Conservation (phyloP, 23 tunicate species). For the Trididemnum miniatum region DNA sequence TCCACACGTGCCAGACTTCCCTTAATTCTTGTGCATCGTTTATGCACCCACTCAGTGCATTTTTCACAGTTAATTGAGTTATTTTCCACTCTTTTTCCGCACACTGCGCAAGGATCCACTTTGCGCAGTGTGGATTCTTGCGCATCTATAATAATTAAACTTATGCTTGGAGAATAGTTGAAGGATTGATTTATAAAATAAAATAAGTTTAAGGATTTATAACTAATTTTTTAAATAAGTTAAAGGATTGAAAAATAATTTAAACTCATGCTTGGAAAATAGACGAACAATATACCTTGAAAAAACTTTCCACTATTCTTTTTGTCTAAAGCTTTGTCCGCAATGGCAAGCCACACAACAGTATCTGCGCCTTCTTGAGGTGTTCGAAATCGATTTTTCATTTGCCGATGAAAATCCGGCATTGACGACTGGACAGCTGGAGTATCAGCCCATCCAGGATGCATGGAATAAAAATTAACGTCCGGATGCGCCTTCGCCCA, state of each 20-base stretch:
- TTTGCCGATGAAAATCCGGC: conserved; percentile 74
- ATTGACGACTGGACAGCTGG: conserved; percentile 85
- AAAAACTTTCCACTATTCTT: conserved; percentile 58
- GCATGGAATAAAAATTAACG: conserved; percentile 81
- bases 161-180: neutral
- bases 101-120: too few relatives aligned
- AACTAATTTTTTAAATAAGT: neutral
- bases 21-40: too few relatives aligned
- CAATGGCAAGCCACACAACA: conserved; percentile 68
- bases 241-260: neutral
- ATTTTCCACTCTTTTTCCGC: too few relatives aligned
- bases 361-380: conserved; percentile 82
- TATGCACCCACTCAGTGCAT: too few relatives aligned
- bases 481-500: conserved; percentile 75
- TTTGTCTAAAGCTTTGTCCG: conserved; percentile 53
- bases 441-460: conserved; percentile 99
- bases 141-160: neutral
- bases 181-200: neutral
- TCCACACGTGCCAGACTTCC: too few relatives aligned
- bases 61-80: too few relatives aligned
- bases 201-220: neutral
- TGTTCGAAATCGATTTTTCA: conserved; percentile 67
- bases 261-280: neutral
- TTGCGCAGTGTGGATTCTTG: too few relatives aligned
- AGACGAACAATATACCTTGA: conserved; percentile 19